A percentile compares a stretch with the other conserved stretches of the same genome.
Evolutionary conservation across 2,888 invertebrate species (phyloP).

Genomic region (Drosophila neonasuta): DNA sequence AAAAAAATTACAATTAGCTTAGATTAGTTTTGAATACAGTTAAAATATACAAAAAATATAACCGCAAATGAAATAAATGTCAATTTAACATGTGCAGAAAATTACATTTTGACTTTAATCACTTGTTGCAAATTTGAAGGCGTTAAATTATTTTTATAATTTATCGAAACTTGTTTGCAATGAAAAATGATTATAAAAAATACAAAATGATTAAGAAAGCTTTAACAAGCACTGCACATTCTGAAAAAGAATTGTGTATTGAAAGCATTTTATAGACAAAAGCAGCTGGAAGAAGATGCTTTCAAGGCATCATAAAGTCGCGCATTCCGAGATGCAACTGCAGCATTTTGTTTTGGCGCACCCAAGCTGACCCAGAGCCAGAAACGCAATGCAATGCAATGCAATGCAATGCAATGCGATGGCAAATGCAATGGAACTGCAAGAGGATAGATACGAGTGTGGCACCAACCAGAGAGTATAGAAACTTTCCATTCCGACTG

Average conservation of each 20-base stretch:
- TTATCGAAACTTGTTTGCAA: neutral
- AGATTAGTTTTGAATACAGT: too few species aligned
- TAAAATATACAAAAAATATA: too few species aligned
- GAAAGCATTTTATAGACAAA: slow-evolving; percentile 1
- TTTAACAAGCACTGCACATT: neutral
- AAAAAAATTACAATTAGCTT: too few species aligned
- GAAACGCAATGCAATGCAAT: slow-evolving; percentile 19
- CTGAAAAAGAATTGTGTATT: slow-evolving; percentile 2
- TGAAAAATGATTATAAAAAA: neutral
- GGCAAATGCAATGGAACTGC: slow-evolving; percentile 9
- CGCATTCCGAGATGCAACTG: slow-evolving; percentile 8
- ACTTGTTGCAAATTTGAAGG: neutral
- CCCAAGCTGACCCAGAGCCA: slow-evolving; percentile 50
- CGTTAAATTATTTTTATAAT: too few species aligned
- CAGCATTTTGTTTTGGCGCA: slow-evolving; percentile 32
- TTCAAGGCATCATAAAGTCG: slow-evolving; percentile 21
- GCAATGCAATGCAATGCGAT: slow-evolving; percentile 9
- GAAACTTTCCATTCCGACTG: slow-evolving; percentile 55
- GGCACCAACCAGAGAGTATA: slow-evolving; percentile 13
- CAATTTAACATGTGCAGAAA: too few species aligned
- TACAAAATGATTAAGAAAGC: neutral
- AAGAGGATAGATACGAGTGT: slow-evolving; percentile 32
- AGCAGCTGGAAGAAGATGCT: slow-evolving; percentile 24
- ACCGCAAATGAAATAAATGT: too few species aligned
- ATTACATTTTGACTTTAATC: too few species aligned